A percentile compares a stretch with the other conserved stretches of the same genome.
Conservation (phyloP, 2,797 vertebrate genomes). For the Lacerta viridis region DNA sequence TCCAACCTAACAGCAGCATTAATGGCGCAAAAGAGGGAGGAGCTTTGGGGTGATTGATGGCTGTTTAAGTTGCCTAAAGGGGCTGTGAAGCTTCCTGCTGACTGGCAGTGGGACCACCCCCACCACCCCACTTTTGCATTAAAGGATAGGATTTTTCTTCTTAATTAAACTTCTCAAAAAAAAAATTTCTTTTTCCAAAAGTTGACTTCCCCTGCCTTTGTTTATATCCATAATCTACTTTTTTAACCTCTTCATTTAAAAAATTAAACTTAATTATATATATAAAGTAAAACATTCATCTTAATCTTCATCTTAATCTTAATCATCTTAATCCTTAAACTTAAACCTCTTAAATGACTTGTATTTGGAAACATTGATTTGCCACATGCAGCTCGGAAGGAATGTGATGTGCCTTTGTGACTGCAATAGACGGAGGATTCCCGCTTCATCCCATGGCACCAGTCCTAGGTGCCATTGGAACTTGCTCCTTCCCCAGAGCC, state of each 20-base stretch:
- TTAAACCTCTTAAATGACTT: too few species aligned
- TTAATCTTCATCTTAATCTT: too few species aligned
- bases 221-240: too few species aligned
- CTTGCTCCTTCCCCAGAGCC: background rate
- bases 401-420: constrained; percentile 54
- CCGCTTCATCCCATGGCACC: background rate
- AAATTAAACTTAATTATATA: too few species aligned
- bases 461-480: background rate
- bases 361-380: constrained; percentile 73
- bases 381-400: constrained; percentile 36
- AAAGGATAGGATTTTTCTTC: constrained; percentile 64
- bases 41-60: constrained; percentile 75
- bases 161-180: too few species aligned
- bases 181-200: too few species aligned
- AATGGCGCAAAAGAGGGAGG: constrained; percentile 70
- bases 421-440: background rate
- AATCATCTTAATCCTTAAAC: too few species aligned
- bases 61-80: constrained; percentile 79
- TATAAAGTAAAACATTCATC: too few species aligned
- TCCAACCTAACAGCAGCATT: constrained; percentile 73
- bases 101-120: constrained; percentile 71
- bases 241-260: too few species aligned
- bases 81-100: constrained; percentile 75
- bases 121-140: constrained; percentile 64
- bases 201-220: too few species aligned